Evolutionary conservation across 2,113 vertebrate species (phyloP).

Genomic region (western clawed frog (Xenopus tropicalis)): UCB_Xtro_10.0 CM004445.2:88115501-88116000

Average conservation of each 20-base stretch:
- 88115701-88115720: constrained; percentile 10
- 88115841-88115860: constrained; percentile 36
- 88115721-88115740: not conserved
- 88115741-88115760: not conserved
- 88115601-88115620: constrained; percentile 31
- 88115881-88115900: constrained; percentile 26
- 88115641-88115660: constrained; percentile 30
- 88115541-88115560: constrained; percentile 2
- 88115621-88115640: constrained; percentile 23
- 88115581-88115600: constrained; percentile 25
- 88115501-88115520: not conserved
- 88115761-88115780: not conserved
- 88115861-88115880: constrained; percentile 35
- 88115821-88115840: constrained; percentile 35
- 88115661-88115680: constrained; percentile 28
- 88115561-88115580: constrained; percentile 10
- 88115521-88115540: not conserved
- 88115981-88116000: constrained; percentile 40
- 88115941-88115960: constrained; percentile 29
- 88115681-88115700: constrained; percentile 14
- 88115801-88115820: constrained; percentile 16
- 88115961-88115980: constrained; percentile 44
- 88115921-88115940: constrained; percentile 37
- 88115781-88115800: constrained; percentile 10
- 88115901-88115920: constrained; percentile 37